Conservation (phyloP, 1,140 invertebrate genomes). For the Planococcus citri region DNA sequence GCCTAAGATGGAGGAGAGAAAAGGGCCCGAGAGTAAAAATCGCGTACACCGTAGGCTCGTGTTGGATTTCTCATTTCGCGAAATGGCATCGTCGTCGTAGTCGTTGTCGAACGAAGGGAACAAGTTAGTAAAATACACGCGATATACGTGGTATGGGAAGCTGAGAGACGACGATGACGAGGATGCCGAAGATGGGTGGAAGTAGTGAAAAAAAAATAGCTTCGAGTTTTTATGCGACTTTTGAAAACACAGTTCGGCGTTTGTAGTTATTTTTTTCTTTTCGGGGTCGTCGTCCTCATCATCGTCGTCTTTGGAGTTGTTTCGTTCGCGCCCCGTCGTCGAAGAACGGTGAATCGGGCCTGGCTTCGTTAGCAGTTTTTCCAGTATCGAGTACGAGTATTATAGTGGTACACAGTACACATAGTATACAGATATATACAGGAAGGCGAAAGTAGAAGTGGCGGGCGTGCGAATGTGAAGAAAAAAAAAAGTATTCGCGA, state of each 20-base stretch:
- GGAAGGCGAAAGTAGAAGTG: background rate
- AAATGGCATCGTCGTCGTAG: background rate
- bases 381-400: background rate
- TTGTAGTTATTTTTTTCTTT: background rate
- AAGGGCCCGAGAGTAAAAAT: no score
- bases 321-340: no score
- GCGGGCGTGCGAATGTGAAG: background rate
- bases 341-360: background rate
- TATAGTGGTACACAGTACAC: background rate
- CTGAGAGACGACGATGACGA: no score
- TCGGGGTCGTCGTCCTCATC: background rate
- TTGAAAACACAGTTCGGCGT: background rate
- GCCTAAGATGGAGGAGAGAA: no score
- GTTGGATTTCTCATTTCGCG: conserved; percentile 9
- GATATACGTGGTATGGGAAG: no score
- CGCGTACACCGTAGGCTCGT: background rate
- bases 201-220: background rate
- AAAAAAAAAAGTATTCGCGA: background rate
- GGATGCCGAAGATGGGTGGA: background rate
- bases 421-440: background rate
- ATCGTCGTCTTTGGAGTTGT: no score
- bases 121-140: no score
- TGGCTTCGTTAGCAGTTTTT: background rate
- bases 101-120: no score
- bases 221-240: conserved; percentile 10